Base-by-base conservation (phyloP, 2,113 vertebrate species). In the Lophotis ruficrista region DNA sequence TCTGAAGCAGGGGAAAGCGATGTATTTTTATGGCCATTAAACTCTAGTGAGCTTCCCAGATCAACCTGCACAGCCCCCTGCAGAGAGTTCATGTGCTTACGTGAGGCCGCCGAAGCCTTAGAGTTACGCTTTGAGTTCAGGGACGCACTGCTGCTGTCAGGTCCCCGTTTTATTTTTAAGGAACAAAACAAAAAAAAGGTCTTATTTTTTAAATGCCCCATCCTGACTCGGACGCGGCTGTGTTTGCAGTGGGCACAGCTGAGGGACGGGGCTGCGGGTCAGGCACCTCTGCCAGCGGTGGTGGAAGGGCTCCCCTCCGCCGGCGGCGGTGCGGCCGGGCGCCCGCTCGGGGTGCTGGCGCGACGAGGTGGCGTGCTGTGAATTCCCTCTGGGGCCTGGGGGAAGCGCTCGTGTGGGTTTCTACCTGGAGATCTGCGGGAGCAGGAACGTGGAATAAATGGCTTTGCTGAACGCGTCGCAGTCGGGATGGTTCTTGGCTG, bases 1-100 rank as follows among this genome's bases (percentile, higher is more conserved):
- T 94, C 76, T 85, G 87, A 91, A 93, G 96, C 96, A 92, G 92
- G 94, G 93, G 91, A 92, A 90, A 95, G 95, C 76, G 6, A 90
- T 93, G 89, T 96, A 96, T 96, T 97, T 97, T 97, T 96, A 93
- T 89, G 93, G 96, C 96, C 96, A 96, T 94, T 97, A 95, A 95
- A 96, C 75, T 83, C 77, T 92, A 96, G 84, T 3, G 56, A 97
- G 93, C 94, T 96, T 94, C 94, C 96, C 97, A 96, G 94, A 93
- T 92, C 92, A 81, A 85, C 91, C 73, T 60, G 89, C 94, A n/a
- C 83, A 51, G 94, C 50, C 41, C 93, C 94, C 80, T 61, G 94
- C 86, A 89, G 91, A 76, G 95, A 77, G 94, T 93, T 92, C 88
- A 48, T 60, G 92, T 64, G 94, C 90, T 96, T 90, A 70, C 0